Base-by-base conservation (phyloP, 2,797 vertebrate species). In the Thunnus albacares region DNA sequence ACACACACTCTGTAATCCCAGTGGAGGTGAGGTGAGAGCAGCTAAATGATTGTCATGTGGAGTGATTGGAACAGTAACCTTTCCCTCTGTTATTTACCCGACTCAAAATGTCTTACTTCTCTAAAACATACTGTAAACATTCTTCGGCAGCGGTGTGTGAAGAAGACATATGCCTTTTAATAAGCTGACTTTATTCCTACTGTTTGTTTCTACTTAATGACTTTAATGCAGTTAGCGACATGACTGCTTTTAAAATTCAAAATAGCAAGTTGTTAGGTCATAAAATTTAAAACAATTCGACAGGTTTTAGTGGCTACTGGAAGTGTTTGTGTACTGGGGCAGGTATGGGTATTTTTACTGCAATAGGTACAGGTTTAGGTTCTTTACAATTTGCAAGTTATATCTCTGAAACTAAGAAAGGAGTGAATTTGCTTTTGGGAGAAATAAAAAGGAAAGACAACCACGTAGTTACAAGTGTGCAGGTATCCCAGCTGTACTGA, bases 31-130 rank as follows among this genome's bases (percentile, higher is more conserved):
- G 80, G 67, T 82, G 65, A 81, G 35, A 80, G 69, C 49, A 53
- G 57, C 73, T 71, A 84, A 87, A 82, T 77, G 61, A 67, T 62
- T 65, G 70, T 79, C 86, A 80, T 86, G 76, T 68, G 69, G 86
- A 58, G 85, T 75, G 81, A 71, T 69, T 85, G 75, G 67, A 84
- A 71, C 67, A 47, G 28, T 72, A 75, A 80, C 78, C 75, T 80
- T 84, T 85, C 45, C 26, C 18, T 65, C 33, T 52, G 41, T 30
- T 64, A 77, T 79, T 86, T 60, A 57, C 70, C 24, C 53, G 75
- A 38, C 28, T 85, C 10, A 63, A 55, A 75, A 52, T 41, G 24
- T 76, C 41, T 56, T 18, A 20, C 33, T 12, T 11, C 41, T 71
- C 14, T n/a, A 52, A 52, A 43, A 57, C 18, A 12, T 9, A 28